These are phyloP conservation scores for Sebastes taczanowskii DNA, from an alignment of 2,797 vertebrate species.

Conservation along the genomic window DNA sequence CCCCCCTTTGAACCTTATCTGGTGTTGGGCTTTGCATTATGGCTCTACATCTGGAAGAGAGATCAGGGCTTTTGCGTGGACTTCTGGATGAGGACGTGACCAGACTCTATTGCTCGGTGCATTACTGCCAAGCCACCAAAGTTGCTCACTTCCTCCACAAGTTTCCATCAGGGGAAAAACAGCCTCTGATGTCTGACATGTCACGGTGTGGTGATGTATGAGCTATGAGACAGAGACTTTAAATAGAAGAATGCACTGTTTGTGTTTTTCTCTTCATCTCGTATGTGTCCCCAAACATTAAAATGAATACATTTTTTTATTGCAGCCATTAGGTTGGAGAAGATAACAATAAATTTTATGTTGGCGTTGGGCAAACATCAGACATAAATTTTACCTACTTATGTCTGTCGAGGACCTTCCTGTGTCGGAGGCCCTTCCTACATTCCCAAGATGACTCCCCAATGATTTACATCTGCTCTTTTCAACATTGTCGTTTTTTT, in stretches of 20 bases:
- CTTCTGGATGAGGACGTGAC: conserved; percentile 75
- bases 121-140: conserved; percentile 79
- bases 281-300: conserved; percentile 19
- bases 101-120: conserved; percentile 65
- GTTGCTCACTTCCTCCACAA: conserved; percentile 75
- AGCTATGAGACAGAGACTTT: conserved; percentile 56
- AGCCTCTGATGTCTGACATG: conserved; percentile 66
- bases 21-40: conserved; percentile 63
- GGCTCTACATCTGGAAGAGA: conserved; percentile 76
- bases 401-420: conserved; percentile 19
- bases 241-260: conserved; percentile 54
- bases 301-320: conserved; percentile 12
- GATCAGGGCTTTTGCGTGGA: conserved; percentile 64
- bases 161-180: conserved; percentile 68
- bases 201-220: conserved; percentile 68
- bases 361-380: conserved; percentile 2
- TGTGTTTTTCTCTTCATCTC: conserved; percentile 56
- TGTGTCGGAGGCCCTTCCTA: conserved; percentile 11
- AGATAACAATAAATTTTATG: conserved; percentile 34
- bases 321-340: conserved; percentile 9
- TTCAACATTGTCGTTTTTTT: conserved; percentile 41
- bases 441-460: conserved; percentile 28
- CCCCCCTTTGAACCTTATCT: conserved; percentile 73
- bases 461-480: conserved; percentile 43
- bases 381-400: conserved; percentile 32